Conservation (phyloP, 2,797 vertebrate species). For the Hemitrygon akajei region DNA sequence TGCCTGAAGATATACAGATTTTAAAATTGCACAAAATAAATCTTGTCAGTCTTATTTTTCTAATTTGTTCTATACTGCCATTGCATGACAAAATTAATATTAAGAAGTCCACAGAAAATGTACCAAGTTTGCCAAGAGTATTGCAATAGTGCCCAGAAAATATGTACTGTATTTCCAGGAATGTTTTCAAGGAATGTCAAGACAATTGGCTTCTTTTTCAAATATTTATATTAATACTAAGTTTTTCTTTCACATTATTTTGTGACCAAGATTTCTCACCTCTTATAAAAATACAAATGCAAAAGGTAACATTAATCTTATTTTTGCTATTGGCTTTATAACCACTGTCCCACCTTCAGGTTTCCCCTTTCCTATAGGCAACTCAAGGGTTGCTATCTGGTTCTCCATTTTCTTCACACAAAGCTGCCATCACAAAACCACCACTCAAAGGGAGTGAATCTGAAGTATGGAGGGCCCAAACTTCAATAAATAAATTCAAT, state of each 20-base stretch:
- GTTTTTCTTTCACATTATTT: neutral
- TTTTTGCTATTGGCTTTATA: neutral
- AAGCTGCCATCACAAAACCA: neutral
- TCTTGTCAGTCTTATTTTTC: too few species aligned
- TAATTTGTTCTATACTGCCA: too few species aligned
- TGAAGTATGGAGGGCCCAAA: neutral
- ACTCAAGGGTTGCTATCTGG: neutral
- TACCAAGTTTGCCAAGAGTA: neutral
- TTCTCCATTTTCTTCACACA: neutral
- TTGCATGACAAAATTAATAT: neutral
- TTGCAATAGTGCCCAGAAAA: neutral
- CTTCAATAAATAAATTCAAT: neutral
- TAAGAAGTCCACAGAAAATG: neutral
- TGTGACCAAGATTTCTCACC: neutral
- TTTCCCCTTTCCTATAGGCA: neutral
- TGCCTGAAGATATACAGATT: neutral
- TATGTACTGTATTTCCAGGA: neutral
- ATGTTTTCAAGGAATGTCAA: neutral
- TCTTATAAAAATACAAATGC: neutral
- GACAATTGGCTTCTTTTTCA: neutral
- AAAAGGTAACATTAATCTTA: neutral
- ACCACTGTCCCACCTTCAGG: neutral
- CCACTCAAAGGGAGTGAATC: neutral
- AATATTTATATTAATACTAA: neutral
- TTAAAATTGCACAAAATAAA: neutral